Base-by-base conservation (phyloP, 1,140 invertebrate genomes). In the Mactra quadrangularis region DNA sequence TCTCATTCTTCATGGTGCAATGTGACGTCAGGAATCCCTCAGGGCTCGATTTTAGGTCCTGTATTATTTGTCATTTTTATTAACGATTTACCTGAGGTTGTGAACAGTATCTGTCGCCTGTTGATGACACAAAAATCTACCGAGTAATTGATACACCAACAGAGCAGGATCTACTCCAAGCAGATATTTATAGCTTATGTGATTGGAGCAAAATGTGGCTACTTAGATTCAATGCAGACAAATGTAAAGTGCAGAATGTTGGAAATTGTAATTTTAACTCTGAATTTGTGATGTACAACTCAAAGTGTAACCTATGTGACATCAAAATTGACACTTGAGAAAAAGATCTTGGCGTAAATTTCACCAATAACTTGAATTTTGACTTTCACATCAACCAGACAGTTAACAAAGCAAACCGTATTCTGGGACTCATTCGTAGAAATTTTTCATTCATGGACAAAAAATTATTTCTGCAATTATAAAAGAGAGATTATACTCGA, bases 21-120 rank as follows among this genome's bases (percentile, higher is more conserved):
- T n/a, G n/a, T n/a, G n/a, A n/a, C n/a, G n/a, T n/a, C n/a, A n/a
- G n/a, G n/a, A n/a, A n/a, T n/a, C n/a, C n/a, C n/a, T n/a, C n/a
- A n/a, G n/a, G n/a, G n/a, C n/a, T n/a, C 25, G 64, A 59, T 88
- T 25, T 50, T 88, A 41, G 85, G 83, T 1, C 87, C 85, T 13
- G 19, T 83, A 27, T 68, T 87, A 33, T 87, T 85, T 52, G 29
- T 87, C 15, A 53, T 88, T 7, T 88, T 68, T 53, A 87, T 85
- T 15, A 87, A 86, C 35, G 87, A 87, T 55, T 47, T 87, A n/a
- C n/a, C n/a, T n/a, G n/a, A n/a, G n/a, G n/a, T n/a, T 27, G 7
- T 25, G 31, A 31, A 29, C 19, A 52, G 7, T 27, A 50, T 15
- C 13, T 83, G 7, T 86, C n/a, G n/a, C n/a, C 60, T 70, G 82